A percentile compares a stretch with the other conserved stretches of the same genome.
Conservation (phyloP, 2,113 vertebrate genomes). For the Eclectus roratus region DNA sequence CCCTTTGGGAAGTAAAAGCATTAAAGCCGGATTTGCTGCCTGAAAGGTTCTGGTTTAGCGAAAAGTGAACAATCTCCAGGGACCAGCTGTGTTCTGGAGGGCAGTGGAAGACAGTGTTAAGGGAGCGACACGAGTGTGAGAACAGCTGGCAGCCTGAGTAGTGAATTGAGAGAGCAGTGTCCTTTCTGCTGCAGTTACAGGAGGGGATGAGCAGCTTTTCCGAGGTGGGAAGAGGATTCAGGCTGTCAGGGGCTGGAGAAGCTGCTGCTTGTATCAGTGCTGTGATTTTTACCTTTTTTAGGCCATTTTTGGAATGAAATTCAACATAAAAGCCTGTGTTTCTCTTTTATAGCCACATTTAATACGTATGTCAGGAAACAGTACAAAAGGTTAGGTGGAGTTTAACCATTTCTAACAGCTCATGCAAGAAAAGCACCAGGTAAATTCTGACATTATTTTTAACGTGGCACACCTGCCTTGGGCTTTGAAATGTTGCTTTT, state of each 20-base stretch:
- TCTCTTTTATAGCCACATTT: constrained; percentile 9
- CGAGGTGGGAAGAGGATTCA: not conserved
- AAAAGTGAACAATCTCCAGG: not conserved
- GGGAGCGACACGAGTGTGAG: not conserved
- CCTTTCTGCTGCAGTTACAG: not conserved
- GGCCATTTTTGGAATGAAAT: not conserved
- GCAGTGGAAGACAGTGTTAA: not conserved
- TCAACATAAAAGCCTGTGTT: not conserved
- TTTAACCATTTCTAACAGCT: constrained; percentile 28
- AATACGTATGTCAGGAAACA: not conserved
- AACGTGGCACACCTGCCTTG: not conserved
- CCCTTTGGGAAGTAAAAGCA: not conserved
- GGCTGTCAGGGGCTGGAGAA: not conserved
- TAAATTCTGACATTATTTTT: not conserved
- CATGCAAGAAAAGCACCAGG: not conserved
- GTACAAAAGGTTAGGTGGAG: constrained; percentile 24
- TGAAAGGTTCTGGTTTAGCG: not conserved
- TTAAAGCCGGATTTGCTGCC: not conserved
- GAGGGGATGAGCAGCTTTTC: not conserved
- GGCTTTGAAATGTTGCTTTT: not conserved
- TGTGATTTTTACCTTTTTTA: not conserved
- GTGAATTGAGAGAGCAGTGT: fast-evolving
- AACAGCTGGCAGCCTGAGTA: not conserved
- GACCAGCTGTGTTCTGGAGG: not conserved
- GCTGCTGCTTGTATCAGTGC: not conserved